These are phyloP conservation scores for Microplitis mediator DNA, from an alignment of 1,140 invertebrate genomes.

Conservation along the genomic window DNA sequence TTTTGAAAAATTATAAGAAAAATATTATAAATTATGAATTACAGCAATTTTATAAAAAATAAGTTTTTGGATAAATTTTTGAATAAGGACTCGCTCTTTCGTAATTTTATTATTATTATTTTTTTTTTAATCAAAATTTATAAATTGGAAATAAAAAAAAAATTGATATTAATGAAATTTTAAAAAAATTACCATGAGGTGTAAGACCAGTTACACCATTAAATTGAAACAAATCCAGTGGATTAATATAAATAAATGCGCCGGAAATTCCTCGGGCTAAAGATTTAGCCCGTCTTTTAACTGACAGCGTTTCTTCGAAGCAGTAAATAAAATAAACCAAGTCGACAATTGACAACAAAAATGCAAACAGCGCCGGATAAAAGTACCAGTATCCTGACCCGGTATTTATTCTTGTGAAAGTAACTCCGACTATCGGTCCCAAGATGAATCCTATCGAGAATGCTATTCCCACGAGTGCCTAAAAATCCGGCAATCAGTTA, in stretches of 20 bases:
- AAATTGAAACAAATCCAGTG: conserved; percentile 69
- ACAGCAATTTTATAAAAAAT: no score
- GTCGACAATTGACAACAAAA: conserved; percentile 79
- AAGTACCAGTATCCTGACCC: conserved; percentile 76
- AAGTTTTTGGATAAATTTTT: no score
- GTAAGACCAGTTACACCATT: conserved; percentile 49
- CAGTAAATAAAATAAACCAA: conserved; percentile 77
- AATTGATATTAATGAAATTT: conserved; percentile 5
- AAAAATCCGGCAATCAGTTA: conserved; percentile 32
- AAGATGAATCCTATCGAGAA: conserved; percentile 97
- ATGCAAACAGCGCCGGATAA: conserved; percentile 84
- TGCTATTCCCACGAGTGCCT: conserved; percentile 95
- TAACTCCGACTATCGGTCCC: conserved; percentile 92
- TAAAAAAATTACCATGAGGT: conserved; percentile 32
- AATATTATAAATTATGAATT: no score
- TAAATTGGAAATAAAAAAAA: no score
- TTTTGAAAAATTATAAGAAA: no score
- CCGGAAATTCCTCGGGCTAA: conserved; percentile 72
- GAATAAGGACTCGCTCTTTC: no score
- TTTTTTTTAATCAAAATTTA: no score
- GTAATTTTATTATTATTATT: no score
- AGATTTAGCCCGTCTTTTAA: conserved; percentile 72
- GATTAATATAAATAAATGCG: conserved; percentile 76
- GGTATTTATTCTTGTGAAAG: conserved; percentile 78
- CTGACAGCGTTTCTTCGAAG: conserved; percentile 86